Conservation (phyloP, 2,888 invertebrate species). For the Nasonia oneida region DNA sequence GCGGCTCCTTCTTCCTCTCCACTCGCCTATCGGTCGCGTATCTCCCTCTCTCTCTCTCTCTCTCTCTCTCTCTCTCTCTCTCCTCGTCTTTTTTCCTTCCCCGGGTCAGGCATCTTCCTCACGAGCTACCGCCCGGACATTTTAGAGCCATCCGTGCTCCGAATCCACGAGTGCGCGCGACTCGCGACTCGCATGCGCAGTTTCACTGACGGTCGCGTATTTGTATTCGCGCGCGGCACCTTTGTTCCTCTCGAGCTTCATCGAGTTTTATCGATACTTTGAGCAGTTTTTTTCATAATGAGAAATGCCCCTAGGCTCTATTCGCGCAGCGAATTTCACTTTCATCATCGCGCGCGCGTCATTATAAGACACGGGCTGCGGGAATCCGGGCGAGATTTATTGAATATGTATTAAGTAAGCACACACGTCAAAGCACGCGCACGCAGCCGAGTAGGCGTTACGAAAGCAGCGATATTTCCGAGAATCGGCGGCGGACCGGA, state of each 20-base stretch:
- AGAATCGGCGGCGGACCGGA: not conserved
- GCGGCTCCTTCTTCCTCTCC: constrained; percentile 57
- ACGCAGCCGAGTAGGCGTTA: not conserved
- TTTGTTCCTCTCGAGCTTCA: not conserved
- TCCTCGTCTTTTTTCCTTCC: constrained; percentile 28
- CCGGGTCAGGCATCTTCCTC: constrained; percentile 51
- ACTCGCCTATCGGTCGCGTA: constrained; percentile 54
- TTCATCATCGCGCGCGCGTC: constrained; percentile 4
- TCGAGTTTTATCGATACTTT: not conserved
- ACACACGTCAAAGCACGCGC: constrained; percentile 21
- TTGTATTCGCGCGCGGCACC: constrained; percentile 14
- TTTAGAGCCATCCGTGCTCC: constrained; percentile 74
- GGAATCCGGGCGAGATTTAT: constrained; percentile 18
- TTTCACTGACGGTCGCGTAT: constrained; percentile 8
- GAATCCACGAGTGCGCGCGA: constrained; percentile 70
- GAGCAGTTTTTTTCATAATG: not conserved
- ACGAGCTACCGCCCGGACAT: constrained; percentile 66
- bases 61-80: not conserved
- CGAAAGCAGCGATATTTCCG: constrained; percentile 33
- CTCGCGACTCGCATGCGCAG: not conserved
- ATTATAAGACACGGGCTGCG: not conserved
- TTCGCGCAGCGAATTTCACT: constrained; percentile 14
- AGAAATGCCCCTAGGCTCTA: not conserved
- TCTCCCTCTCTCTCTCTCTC: constrained; percentile 25
- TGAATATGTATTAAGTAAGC: constrained; percentile 28